These are phyloP conservation scores for Phasia obesa DNA, from an alignment of 2,888 invertebrate genomes.

Conservation along the genomic window DNA sequence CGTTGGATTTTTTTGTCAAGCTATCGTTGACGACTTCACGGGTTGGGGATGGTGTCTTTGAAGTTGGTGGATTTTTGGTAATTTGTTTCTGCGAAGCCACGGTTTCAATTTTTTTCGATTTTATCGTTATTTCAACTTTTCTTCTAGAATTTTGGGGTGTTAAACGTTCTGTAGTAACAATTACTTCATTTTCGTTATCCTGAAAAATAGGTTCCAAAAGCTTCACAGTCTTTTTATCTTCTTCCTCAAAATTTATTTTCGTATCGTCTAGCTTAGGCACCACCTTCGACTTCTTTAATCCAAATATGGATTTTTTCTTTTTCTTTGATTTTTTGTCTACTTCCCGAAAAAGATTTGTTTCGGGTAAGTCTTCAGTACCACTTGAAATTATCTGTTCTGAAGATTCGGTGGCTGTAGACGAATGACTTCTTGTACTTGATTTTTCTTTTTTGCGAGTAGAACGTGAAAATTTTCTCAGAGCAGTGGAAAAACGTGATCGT, in stretches of 20 bases:
- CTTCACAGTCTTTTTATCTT: constrained; percentile 43
- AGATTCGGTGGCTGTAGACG: constrained; percentile 53
- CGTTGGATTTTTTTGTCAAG: constrained; percentile 46
- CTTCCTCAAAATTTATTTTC: constrained; percentile 62
- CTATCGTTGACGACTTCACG: constrained; percentile 57
- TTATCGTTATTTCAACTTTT: constrained; percentile 81
- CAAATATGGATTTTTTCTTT: constrained; percentile 76
- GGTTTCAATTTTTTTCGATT: constrained; percentile 75
- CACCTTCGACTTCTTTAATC: constrained; percentile 75
- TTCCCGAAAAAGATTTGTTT: constrained; percentile 28
- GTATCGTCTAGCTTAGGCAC: constrained; percentile 73
- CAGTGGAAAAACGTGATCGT: constrained; percentile 80
- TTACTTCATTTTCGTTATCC: constrained; percentile 66
- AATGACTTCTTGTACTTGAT: constrained; percentile 26
- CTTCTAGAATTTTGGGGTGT: constrained; percentile 71
- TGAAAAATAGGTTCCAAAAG: constrained; percentile 54
- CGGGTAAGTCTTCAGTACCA: constrained; percentile 72
- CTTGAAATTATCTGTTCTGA: constrained; percentile 73
- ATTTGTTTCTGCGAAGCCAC: constrained; percentile 55
- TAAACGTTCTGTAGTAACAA: constrained; percentile 60
- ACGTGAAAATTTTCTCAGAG: constrained; percentile 79
- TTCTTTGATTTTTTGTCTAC: constrained; percentile 75
- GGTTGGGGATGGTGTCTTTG: constrained; percentile 51
- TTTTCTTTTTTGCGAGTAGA: constrained; percentile 74
- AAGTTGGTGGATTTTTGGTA: constrained; percentile 44